Evolutionary conservation across 2,888 invertebrate genomes (phyloP), one percentile per base, ranked within the genome.

Genomic region (Periphyllus acericola): DNA sequence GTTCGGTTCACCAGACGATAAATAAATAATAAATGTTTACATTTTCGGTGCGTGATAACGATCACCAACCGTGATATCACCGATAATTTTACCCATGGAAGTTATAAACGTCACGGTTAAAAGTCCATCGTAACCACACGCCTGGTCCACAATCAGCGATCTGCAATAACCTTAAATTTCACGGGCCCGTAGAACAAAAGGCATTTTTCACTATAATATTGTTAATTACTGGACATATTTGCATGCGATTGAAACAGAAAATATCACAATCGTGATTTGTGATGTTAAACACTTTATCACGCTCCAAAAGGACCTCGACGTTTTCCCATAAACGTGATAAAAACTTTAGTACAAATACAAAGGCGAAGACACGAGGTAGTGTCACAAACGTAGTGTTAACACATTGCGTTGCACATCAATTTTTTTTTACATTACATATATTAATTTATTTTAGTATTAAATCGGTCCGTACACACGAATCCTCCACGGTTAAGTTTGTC

Each of bases 331-430:
- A 74, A 60, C 29, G 75, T 87, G 78, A 80, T 87, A 80, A 81
- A 86, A 86, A 78, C 29, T 55, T 46, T 68, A 86, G 21, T 29
- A 79, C 32, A 4, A 72, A 52, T 60, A 87, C 72, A 87, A 81
- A 81, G 81, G 87, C 74, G 17, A 74, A 34, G 80, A 85, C 87
- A 87, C 87, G 87, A 87, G 87, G 87, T 87, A 81, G 87, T 74
- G 87, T 74, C 81, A 5, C 17, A 17, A 68, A n/a, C 29, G 17
- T 68, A 52, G 76, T 78, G 84, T 85, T 68, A 68, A 76, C 75
- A 29, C 74, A 25, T 66, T 66, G 66, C 29, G 25, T 75, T 40
- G 17, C 75, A 66, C 66, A 66, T 84, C n/a, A 40, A 29, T 52
- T 82, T 74, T 68, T 60, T 29, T 71, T 75, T 60, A 66, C 34